Conservation (phyloP, 2,888 invertebrate species). For the Trichacis sp. region DNA sequence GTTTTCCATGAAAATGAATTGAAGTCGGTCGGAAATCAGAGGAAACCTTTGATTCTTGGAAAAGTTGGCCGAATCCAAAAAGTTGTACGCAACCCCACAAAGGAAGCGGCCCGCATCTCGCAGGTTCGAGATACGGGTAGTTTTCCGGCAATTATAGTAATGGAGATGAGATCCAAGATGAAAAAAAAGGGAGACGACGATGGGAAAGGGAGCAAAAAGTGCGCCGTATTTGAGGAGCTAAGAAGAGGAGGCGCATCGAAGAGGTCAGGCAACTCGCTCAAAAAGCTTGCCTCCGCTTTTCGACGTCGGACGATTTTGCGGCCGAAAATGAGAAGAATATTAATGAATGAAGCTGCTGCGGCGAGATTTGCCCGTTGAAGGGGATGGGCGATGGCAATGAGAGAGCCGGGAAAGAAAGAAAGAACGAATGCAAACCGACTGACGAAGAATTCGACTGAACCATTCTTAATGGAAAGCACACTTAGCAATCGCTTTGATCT, state of each 20-base stretch:
- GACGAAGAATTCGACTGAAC: slow-evolving; percentile 50
- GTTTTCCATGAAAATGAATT: too few relatives aligned
- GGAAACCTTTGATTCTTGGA: slow-evolving; percentile 31
- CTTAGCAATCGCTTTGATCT: slow-evolving; percentile 59
- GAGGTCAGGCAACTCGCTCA: slow-evolving; percentile 43
- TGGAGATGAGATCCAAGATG: slow-evolving; percentile 57
- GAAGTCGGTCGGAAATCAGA: too few relatives aligned
- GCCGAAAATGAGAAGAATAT: slow-evolving; percentile 63
- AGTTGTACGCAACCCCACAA: slow-evolving; percentile 11
- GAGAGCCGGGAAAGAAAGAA: slow-evolving; percentile 36
- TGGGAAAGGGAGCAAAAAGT: slow-evolving; percentile 52
- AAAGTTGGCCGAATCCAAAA: slow-evolving; percentile 34
- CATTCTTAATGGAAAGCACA: slow-evolving; percentile 57
- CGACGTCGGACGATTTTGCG: slow-evolving; percentile 46
- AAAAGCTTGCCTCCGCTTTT: slow-evolving; percentile 43
- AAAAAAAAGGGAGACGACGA: slow-evolving; percentile 27
- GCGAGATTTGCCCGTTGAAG: slow-evolving; percentile 20
- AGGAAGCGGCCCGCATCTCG: slow-evolving; percentile 51
- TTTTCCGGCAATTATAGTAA: slow-evolving; percentile 67
- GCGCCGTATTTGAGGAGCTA: slow-evolving; percentile 52
- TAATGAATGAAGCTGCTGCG: slow-evolving; percentile 58
- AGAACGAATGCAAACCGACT: slow-evolving; percentile 41
- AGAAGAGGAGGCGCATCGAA: slow-evolving; percentile 17
- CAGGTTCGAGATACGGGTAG: slow-evolving; percentile 58
- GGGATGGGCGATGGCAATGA: slow-evolving; percentile 35